Percentiles rank a stretch among this genome's conserved stretches.
Conservation (phyloP, 2,888 invertebrate genomes). For the Aspidiotus destructor region DNA sequence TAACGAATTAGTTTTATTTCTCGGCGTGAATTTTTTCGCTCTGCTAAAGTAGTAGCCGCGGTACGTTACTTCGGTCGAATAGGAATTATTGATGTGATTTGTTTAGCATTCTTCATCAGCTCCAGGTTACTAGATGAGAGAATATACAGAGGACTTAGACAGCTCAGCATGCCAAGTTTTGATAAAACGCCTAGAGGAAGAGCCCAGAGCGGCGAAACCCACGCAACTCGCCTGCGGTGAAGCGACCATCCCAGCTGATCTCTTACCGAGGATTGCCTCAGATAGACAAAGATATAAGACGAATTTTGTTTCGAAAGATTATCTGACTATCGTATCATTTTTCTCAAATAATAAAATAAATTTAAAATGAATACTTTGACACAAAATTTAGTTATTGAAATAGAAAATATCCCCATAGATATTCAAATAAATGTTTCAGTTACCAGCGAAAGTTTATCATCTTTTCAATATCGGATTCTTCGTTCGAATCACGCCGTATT, state of each 20-base stretch:
- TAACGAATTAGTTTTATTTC: too few species aligned
- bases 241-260: conserved; percentile 72
- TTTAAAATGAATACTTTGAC: too few species aligned
- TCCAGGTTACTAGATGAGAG: conserved; percentile 28
- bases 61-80: background rate
- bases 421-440: too few species aligned
- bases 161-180: conserved; percentile 48
- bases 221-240: conserved; percentile 73
- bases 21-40: too few species aligned
- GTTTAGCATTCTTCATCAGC: background rate
- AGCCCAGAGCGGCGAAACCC: conserved; percentile 68
- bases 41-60: too few species aligned
- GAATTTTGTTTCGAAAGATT: too few species aligned
- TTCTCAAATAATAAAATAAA: too few species aligned
- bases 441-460: too few species aligned
- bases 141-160: conserved; percentile 30
- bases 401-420: too few species aligned
- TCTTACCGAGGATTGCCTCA: conserved; percentile 50
- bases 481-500: conserved; percentile 68
- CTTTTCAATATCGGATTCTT: conserved; percentile 45
- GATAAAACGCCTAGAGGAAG: conserved; percentile 64
- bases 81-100: background rate
- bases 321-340: too few species aligned
- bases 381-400: too few species aligned
- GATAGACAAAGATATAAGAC: too few species aligned